phyloP scores from a whole-genome alignment of 2,797 vertebrate species.

The Pelodytes ibericus region DNA sequence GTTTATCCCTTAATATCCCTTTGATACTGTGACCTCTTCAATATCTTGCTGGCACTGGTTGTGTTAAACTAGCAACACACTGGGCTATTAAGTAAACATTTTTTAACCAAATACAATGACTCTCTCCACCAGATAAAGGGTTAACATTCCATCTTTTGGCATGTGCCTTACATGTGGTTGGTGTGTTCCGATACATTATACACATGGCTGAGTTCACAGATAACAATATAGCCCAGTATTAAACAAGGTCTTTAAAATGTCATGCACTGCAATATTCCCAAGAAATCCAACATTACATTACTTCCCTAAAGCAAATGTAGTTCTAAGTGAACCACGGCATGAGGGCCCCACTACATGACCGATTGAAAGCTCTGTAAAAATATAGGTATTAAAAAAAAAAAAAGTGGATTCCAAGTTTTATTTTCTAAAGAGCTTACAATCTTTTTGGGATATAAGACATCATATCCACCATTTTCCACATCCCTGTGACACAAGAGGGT shows the following conservation, averaged over 20 bases:
- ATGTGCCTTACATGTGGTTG: too few relatives aligned
- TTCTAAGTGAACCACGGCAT: too few relatives aligned
- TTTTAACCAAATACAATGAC: neutral
- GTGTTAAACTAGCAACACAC: neutral
- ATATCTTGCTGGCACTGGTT: neutral
- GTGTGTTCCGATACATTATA: neutral
- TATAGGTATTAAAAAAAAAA: too few relatives aligned
- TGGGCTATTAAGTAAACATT: neutral
- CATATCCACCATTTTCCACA: too few relatives aligned
- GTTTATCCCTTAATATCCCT: constrained; percentile 10
- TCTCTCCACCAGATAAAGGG: neutral
- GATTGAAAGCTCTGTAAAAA: too few relatives aligned
- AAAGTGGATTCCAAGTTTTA: neutral
- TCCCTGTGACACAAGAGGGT: too few relatives aligned
- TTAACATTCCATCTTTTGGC: neutral
- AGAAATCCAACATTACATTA: too few relatives aligned
- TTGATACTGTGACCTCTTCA: neutral
- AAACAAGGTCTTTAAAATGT: neutral
- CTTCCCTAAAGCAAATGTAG: too few relatives aligned
- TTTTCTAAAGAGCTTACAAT: constrained; percentile 6
- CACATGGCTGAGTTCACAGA: neutral
- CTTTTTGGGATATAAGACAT: too few relatives aligned
- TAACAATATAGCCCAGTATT: neutral
- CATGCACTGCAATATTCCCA: neutral
- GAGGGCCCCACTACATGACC: too few relatives aligned